phyloP scores from a whole-genome alignment of 2,888 invertebrate species.

The Hirtodrosophila cameraria region DNA sequence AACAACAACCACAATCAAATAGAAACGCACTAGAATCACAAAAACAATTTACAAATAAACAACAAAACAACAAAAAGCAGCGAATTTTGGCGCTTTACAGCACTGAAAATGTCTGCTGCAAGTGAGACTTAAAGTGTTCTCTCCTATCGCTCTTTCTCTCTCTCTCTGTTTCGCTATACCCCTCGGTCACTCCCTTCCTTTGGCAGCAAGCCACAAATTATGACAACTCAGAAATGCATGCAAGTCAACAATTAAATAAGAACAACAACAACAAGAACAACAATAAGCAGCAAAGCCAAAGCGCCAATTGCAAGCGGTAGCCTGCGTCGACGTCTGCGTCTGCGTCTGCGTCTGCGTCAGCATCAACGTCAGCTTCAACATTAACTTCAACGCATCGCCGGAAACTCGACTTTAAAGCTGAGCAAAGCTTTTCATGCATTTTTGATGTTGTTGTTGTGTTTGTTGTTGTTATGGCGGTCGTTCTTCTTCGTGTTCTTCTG shows the following conservation, averaged over 20 bases:
- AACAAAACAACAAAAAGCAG: slow-evolving; percentile 2
- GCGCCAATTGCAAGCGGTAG: too few species aligned
- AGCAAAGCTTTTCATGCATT: slow-evolving; percentile 11
- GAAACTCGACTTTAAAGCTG: slow-evolving; percentile 29
- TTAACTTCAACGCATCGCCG: background rate
- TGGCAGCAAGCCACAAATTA: slow-evolving; percentile 47
- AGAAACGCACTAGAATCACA: background rate
- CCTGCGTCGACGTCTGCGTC: background rate
- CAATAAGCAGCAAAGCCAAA: slow-evolving; percentile 18
- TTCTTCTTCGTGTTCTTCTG: too few species aligned
- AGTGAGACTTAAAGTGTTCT: slow-evolving; percentile 11
- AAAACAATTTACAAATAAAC: background rate
- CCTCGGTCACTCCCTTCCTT: background rate
- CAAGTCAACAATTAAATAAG: slow-evolving; percentile 64
- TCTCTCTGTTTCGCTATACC: slow-evolving; percentile 2
- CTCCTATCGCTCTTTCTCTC: background rate
- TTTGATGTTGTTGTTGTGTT: background rate
- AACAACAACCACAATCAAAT: slow-evolving; percentile 10
- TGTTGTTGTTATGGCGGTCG: slow-evolving; percentile 5
- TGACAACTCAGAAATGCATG: slow-evolving; percentile 51
- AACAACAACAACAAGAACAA: slow-evolving; percentile 33
- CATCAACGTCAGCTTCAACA: background rate
- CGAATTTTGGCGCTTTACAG: slow-evolving; percentile 9
- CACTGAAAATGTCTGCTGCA: slow-evolving; percentile 6
- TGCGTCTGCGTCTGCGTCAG: background rate